These are phyloP conservation scores for Sebastes paucispinis DNA, from an alignment of 2,797 vertebrate species.

Conservation along the genomic window DNA sequence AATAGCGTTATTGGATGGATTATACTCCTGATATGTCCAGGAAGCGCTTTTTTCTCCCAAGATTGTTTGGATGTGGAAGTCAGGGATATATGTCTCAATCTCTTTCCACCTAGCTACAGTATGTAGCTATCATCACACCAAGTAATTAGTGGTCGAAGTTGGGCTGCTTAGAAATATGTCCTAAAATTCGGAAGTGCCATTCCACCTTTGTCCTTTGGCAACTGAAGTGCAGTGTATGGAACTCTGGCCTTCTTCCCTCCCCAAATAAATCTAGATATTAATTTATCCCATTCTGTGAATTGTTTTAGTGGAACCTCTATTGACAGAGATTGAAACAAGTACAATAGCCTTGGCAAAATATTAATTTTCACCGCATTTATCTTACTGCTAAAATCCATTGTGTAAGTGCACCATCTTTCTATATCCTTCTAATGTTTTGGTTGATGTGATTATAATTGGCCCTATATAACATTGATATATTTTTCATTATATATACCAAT, in stretches of 20 bases:
- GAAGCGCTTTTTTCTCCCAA: neutral
- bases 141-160: neutral
- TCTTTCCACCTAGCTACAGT: neutral
- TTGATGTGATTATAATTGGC: neutral
- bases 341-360: too few relatives aligned
- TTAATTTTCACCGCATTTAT: neutral
- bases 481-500: too few relatives aligned
- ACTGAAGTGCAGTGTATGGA: neutral
- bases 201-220: neutral
- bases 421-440: neutral
- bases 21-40: neutral
- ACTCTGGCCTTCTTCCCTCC: neutral
- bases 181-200: neutral
- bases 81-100: neutral
- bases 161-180: neutral
- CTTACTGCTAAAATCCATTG: neutral
- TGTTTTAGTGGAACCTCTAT: too few relatives aligned
- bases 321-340: too few relatives aligned
- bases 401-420: neutral
- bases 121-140: neutral
- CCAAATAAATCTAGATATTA: neutral
- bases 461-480: too few relatives aligned
- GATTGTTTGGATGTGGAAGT: neutral
- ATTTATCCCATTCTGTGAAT: neutral
- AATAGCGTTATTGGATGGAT: neutral